Evolutionary conservation across 2,888 invertebrate species (phyloP).

Genomic region (Pachycephus smyrnensis): DNA sequence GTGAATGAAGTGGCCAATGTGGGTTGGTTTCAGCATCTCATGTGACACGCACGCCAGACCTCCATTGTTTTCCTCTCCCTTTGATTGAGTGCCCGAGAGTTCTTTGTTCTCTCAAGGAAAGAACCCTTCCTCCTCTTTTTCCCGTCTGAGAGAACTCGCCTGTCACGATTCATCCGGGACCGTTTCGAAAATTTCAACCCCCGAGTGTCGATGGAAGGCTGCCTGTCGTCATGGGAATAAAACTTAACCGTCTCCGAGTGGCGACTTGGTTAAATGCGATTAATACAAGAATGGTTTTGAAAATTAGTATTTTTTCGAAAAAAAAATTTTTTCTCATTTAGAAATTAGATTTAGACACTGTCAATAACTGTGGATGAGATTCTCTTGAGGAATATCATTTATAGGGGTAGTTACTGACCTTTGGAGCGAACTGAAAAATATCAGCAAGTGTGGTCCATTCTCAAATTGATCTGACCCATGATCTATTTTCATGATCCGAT

Average conservation of each 20-base stretch:
- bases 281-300: too few species aligned
- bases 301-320: too few species aligned
- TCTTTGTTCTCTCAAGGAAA: conserved; percentile 37
- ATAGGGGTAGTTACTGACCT: too few species aligned
- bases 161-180: conserved; percentile 21
- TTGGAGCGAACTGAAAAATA: too few species aligned
- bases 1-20: conserved; percentile 68
- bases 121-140: conserved; percentile 15
- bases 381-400: too few species aligned
- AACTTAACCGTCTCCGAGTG: too few species aligned
- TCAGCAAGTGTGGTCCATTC: too few species aligned
- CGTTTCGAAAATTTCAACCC: conserved; percentile 1
- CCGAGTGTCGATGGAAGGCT: too few species aligned
- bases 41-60: conserved; percentile 62
- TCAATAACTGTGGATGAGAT: too few species aligned
- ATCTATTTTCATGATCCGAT: conserved; percentile 27
- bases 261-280: too few species aligned
- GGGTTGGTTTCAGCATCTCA: conserved; percentile 65
- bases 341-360: too few species aligned
- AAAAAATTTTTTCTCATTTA: neutral
- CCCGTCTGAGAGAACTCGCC: neutral
- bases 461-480: neutral
- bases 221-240: too few species aligned
- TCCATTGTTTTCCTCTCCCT: conserved; percentile 61
- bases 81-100: conserved; percentile 56